Base-by-base conservation (phyloP, 1,140 invertebrate species). In the Drosophila sucinea region DNA sequence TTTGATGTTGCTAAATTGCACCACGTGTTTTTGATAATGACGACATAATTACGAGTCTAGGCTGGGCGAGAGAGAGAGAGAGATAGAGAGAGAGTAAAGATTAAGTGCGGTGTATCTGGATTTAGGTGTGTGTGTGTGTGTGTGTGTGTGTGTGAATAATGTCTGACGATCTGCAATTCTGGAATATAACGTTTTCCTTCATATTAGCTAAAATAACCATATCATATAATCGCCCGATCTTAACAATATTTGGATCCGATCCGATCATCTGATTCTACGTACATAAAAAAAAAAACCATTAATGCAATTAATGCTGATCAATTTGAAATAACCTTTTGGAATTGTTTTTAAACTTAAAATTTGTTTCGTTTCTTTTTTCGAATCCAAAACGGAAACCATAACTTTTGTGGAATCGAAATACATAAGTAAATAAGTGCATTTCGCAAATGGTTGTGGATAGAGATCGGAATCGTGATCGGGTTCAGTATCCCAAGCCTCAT, bases 1-100 rank as follows among this genome's bases (percentile, higher is more conserved):
- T 77, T 67, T 74, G 61, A 78, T 83, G 84, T 77, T 83, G 84
- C 70, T 89, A 89, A 87, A 87, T 87, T 83, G 84, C 84, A 87
- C 83, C 83, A 87, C 83, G 83, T 87, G 83, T 87, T 87, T 87
- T 74, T 80, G 77, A 87, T 87, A 87, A 87, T 87, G 83, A 87
- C 84, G 80, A 87, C 83, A 87, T 87, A 87, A 87, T 89, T 87
- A 87, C 54, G 74, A 61, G 17, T 51, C 33, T 57, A 65, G 40
- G 40, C 11, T 72, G 51, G 30, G 4, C 23, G 17, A 44, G 4
- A 23, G 41, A 35, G 4, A 35, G 33, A 35, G 33, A 35, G 33
- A 1, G 35, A 38, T 2, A 38, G 35, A 0, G 35, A 38, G 23
- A 3, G 23, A 10, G 23, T 51, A 0, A 27, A 51, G 7, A 51